Conservation (phyloP, 2,113 vertebrate species). For the Phalacrocorax carbo region DNA sequence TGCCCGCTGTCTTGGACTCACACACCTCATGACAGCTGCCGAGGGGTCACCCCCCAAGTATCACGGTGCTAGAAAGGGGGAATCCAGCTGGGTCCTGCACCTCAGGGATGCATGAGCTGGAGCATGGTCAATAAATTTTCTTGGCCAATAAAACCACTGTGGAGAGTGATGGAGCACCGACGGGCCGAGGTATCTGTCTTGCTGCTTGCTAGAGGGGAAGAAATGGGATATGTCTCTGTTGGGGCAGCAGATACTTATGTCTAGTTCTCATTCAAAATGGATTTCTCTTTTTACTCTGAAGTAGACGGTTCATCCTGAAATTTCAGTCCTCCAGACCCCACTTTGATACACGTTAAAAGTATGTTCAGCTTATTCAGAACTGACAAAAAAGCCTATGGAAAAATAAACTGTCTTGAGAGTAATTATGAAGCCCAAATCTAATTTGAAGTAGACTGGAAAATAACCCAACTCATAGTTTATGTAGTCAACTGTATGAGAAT, state of each 20-base stretch:
- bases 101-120: fast-evolving
- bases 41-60: neutral
- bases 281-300: neutral
- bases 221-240: neutral
- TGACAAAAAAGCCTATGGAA: neutral
- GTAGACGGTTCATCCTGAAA: neutral
- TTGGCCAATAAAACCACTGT: neutral
- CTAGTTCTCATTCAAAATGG: neutral
- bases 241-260: neutral
- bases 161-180: fast-evolving
- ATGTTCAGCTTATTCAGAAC: neutral
- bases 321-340: neutral
- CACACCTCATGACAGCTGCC: neutral
- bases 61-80: neutral
- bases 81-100: neutral
- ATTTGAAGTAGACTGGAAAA: neutral
- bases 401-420: neutral
- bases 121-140: neutral
- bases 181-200: fast-evolving
- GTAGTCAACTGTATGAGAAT: neutral
- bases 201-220: neutral
- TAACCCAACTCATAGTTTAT: neutral
- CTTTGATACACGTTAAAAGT: neutral
- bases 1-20: neutral
- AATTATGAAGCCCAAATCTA: neutral